Conservation (phyloP, 2,888 invertebrate genomes). For the Euzetes globulus region DNA sequence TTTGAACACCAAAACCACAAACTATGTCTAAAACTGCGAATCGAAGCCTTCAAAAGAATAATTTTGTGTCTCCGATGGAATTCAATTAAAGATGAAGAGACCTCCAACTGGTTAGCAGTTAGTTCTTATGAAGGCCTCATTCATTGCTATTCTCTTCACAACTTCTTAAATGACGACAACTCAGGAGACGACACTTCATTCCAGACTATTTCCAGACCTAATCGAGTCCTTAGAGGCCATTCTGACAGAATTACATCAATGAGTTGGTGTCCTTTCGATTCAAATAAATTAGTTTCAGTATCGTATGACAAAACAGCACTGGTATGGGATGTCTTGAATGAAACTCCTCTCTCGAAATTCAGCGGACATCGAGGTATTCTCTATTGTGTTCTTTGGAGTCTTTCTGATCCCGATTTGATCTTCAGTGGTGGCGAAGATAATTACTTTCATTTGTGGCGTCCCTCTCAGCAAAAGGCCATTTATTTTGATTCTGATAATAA, state of each 20-base stretch:
- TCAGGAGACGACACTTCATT: not conserved
- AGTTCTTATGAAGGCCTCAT: constrained; percentile 21
- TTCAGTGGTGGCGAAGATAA: constrained; percentile 62
- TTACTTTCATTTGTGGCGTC: constrained; percentile 60
- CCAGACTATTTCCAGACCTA: not conserved
- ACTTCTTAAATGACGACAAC: not conserved
- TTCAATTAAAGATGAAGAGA: constrained; percentile 12
- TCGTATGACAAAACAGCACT: constrained; percentile 63
- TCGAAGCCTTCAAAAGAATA: not conserved
- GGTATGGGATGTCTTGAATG: constrained; percentile 60
- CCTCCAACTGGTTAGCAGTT: constrained; percentile 21
- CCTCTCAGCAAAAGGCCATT: constrained; percentile 50
- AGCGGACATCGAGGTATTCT: constrained; percentile 54
- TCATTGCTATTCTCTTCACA: constrained; percentile 22
- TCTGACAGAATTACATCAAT: constrained; percentile 28
- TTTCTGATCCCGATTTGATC: constrained; percentile 55
- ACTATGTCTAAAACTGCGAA: not conserved
- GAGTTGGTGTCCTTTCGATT: constrained; percentile 33
- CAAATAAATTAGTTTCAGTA: constrained; percentile 56
- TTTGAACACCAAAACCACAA: not conserved
- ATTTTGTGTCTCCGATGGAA: constrained; percentile 20
- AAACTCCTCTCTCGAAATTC: constrained; percentile 56
- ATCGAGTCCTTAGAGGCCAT: constrained; percentile 4
- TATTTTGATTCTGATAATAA: not conserved
- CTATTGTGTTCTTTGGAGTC: constrained; percentile 60